A percentile compares a stretch with the other conserved stretches of the same genome.
Evolutionary conservation across 2,113 vertebrate genomes (phyloP).

Genomic region (Elgaria multicarinata): DNA sequence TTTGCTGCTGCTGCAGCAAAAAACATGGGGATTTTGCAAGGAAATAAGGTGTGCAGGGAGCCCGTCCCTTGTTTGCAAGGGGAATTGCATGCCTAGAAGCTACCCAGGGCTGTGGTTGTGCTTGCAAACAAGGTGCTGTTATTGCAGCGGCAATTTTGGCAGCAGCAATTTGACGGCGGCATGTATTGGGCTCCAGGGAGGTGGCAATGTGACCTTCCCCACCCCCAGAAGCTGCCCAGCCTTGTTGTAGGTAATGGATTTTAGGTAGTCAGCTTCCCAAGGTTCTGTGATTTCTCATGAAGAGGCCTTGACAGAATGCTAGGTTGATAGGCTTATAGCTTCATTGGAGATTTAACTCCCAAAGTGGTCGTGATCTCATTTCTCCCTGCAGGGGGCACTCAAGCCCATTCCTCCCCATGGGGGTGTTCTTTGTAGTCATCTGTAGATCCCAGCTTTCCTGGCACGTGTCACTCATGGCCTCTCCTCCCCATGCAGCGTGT

Average conservation of each 20-base stretch:
- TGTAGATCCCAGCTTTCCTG: background rate
- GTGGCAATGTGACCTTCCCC: no score
- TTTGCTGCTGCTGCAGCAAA: no score
- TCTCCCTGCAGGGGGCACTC: background rate
- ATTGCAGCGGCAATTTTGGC: no score
- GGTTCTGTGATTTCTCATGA: background rate
- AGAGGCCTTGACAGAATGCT: background rate
- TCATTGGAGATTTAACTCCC: constrained; percentile 5
- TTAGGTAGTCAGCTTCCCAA: background rate
- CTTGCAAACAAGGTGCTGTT: no score
- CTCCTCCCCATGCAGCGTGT: background rate
- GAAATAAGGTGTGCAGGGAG: no score
- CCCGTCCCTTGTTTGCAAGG: no score
- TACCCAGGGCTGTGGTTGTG: no score
- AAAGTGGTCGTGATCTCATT: background rate
- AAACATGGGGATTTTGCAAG: no score
- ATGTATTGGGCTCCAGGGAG: no score
- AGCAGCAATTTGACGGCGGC: no score
- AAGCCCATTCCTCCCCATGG: background rate
- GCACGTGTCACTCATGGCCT: background rate
- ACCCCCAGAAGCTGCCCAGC: no score
- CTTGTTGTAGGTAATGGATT: background rate
- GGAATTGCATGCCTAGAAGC: background rate
- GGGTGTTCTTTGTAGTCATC: background rate
- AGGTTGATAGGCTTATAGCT: constrained; percentile 10